Base-by-base conservation (phyloP, 2,888 invertebrate genomes). In the Listrodromus nycthemerus region DNA sequence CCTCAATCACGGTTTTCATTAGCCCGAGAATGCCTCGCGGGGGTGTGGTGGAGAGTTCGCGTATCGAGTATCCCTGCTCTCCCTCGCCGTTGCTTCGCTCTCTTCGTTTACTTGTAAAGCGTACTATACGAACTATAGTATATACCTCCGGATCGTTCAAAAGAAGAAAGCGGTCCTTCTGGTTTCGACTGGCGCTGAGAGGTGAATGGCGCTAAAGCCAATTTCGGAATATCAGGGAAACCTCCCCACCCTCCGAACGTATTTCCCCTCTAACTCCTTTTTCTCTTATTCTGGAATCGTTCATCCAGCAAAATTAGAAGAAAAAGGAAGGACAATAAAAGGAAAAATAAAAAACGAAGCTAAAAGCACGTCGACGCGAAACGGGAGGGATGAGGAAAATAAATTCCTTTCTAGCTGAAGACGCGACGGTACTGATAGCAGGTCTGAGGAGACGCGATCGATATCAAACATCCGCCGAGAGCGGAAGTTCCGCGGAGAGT, bases 1-100 rank as follows among this genome's bases (percentile, higher is more conserved):
- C 89, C 89, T 89, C 91, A 91, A 91, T 90, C 91, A 90, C 89
- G 87, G 88, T 91, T 91, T 91, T 91, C 90, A 91, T 91, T 91
- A 91, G 88, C 90, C 88, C 82, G 84, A 83, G 85, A 85, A 83
- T 85, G 85, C 85, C 86, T 67, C 61, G 73, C 69, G 80, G 79
- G 75, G 70, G 63, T 77, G 80, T 78, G 37, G 45, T 33, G 37
- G 37, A 27, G 71, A 37, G 83, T 77, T 81, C 77, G 52, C 80
- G 77, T 77, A 77, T 81, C 80, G 80, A 30, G 61, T 80, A 67
- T 80, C 73, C 58, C 63, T 19, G 16, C 45, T 48, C 16, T 19
- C 65, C 24, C 24, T 55, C 21, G 24, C 24, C 13, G 21, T 63
- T 63, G 70, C 70, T 45, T 55, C 41, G 41, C 37, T 61, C 69